A percentile compares a stretch with the other conserved stretches of the same genome.
phyloP scores from a whole-genome alignment of 2,797 vertebrate species.

The Argyrosomus regius region DNA sequence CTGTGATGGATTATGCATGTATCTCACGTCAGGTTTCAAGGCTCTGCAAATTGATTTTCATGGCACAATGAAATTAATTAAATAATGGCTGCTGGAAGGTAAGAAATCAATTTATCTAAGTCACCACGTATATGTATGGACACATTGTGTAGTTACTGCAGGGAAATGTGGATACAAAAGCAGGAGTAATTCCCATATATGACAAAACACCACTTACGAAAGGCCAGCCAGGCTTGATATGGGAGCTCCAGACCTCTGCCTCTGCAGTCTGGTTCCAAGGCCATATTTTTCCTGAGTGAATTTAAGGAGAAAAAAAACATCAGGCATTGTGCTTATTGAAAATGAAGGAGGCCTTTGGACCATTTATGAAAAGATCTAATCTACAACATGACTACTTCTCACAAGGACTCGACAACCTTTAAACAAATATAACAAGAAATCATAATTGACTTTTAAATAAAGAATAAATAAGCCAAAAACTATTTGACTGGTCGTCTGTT shows the following conservation, averaged over 20 bases:
- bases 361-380: slow-evolving; percentile 13
- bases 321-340: slow-evolving; percentile 6
- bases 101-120: slow-evolving; percentile 38
- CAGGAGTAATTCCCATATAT: background rate
- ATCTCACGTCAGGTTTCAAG: slow-evolving; percentile 46
- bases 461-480: slow-evolving; percentile 30
- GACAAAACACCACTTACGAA: slow-evolving; percentile 88
- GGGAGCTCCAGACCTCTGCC: slow-evolving; percentile 93
- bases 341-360: background rate
- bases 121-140: slow-evolving; percentile 23
- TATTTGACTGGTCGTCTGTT: slow-evolving; percentile 9
- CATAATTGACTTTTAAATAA: slow-evolving; percentile 18
- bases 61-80: slow-evolving; percentile 47
- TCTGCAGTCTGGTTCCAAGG: slow-evolving; percentile 95
- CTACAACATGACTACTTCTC: slow-evolving; percentile 37
- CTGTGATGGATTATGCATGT: slow-evolving; percentile 45
- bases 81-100: slow-evolving; percentile 28
- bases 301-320: slow-evolving; percentile 13
- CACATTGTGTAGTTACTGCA: background rate
- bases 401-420: slow-evolving; percentile 1
- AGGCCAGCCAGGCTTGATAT: slow-evolving; percentile 94
- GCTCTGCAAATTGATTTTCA: slow-evolving; percentile 51
- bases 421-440: background rate
- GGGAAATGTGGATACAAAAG: background rate
- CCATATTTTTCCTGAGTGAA: slow-evolving; percentile 94